A percentile compares a stretch with the other conserved stretches of the same genome.
Conservation (phyloP, 35 echinoderm and acorn worm species). For the Apostichopus japonicus region DNA sequence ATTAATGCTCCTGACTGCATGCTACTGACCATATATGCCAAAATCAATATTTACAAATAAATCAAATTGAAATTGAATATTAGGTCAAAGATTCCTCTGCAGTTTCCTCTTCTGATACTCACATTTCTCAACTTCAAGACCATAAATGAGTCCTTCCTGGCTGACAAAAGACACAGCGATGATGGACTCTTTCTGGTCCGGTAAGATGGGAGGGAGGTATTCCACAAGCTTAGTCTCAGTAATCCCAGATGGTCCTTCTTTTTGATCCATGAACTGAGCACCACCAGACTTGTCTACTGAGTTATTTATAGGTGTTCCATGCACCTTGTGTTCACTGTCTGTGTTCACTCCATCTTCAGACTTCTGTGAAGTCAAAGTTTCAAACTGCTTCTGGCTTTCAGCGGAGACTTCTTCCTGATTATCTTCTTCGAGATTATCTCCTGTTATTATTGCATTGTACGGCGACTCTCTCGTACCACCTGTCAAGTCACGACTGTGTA, state of each 20-base stretch:
- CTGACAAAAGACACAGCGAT: slow-evolving; percentile 74
- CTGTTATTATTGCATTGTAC: no score
- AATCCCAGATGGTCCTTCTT: not conserved
- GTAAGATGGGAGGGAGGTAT: slow-evolving; percentile 60
- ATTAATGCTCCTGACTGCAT: not conserved
- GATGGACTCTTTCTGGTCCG: slow-evolving; percentile 30
- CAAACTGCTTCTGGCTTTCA: not conserved
- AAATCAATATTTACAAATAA: not conserved
- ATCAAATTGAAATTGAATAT: not conserved
- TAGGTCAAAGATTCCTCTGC: not conserved
- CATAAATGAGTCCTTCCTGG: slow-evolving; percentile 68
- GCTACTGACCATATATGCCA: not conserved
- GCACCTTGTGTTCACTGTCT: not conserved
- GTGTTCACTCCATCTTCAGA: not conserved
- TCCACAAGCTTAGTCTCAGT: not conserved
- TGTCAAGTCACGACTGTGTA: not conserved
- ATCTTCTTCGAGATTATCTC: not conserved
- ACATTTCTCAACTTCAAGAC: slow-evolving; percentile 73
- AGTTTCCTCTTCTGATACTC: slow-evolving; percentile 24
- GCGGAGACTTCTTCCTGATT: not conserved
- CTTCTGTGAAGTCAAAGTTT: not conserved
- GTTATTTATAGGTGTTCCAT: not conserved
- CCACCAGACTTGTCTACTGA: not conserved
- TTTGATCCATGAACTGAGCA: not conserved
- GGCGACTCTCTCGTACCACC: not conserved